Conservation (phyloP, 2,888 invertebrate genomes). For the Ellobium chinense region DNA sequence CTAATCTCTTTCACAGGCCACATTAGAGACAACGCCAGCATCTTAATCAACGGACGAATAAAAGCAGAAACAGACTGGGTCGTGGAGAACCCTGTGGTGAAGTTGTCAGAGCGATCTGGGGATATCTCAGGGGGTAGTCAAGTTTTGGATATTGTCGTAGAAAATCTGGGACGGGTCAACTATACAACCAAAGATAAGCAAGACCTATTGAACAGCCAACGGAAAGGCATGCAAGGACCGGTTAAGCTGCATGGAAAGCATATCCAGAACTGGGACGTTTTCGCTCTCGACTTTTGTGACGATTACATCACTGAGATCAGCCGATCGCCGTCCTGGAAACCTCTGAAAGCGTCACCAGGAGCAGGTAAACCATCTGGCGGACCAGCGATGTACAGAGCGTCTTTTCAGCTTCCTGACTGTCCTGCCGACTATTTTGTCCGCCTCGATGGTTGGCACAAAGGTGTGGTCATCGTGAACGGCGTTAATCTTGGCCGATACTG, state of each 20-base stretch:
- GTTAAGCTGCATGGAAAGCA: background rate
- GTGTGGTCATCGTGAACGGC: conserved; percentile 90
- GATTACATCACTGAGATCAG: background rate
- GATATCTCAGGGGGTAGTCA: background rate
- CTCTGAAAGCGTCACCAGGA: background rate
- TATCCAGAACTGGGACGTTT: background rate
- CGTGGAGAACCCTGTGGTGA: conserved; percentile 38
- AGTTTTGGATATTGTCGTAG: conserved; percentile 79
- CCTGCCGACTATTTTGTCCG: conserved; percentile 87
- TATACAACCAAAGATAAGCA: conserved; percentile 67
- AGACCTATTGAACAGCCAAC: conserved; percentile 77
- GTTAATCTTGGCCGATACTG: conserved; percentile 92
- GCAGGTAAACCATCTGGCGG: too few species aligned
- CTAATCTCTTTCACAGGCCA: conserved; percentile 52
- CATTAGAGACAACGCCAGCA: conserved; percentile 81
- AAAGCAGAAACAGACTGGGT: conserved; percentile 47
- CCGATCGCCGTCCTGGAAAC: background rate
- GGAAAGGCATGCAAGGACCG: conserved; percentile 76
- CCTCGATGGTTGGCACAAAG: conserved; percentile 86
- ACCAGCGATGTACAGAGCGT: conserved; percentile 74
- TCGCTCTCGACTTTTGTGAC: conserved; percentile 7
- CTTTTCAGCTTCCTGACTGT: conserved; percentile 56
- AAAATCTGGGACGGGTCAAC: conserved; percentile 80
- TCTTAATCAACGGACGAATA: conserved; percentile 47
- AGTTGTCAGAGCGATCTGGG: background rate